Conservation (phyloP, 2,888 invertebrate genomes). For the Watsonalla cultraria region DNA sequence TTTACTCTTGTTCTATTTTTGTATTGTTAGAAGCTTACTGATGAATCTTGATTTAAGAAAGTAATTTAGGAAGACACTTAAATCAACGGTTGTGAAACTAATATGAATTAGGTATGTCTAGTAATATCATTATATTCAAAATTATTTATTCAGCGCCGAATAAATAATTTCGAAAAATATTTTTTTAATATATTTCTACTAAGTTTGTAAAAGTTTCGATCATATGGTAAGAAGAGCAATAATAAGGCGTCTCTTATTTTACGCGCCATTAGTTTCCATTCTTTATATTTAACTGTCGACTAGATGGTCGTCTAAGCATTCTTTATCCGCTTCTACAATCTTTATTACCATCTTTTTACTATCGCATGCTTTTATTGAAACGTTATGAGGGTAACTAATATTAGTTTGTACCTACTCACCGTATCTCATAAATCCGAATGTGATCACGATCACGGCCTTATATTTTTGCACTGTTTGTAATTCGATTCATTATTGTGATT, state of each 20-base stretch:
- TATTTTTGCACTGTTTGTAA: background rate
- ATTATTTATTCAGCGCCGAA: too few species aligned
- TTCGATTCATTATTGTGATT: slow-evolving; percentile 1
- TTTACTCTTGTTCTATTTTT: too few species aligned
- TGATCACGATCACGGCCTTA: slow-evolving; percentile 21
- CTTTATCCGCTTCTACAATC: slow-evolving; percentile 32
- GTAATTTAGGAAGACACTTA: too few species aligned
- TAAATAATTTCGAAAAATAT: too few species aligned
- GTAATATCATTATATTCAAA: too few species aligned
- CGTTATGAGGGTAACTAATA: slow-evolving; percentile 30
- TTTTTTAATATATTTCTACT: too few species aligned
- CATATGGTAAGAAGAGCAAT: background rate
- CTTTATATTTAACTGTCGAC: slow-evolving; percentile 18
- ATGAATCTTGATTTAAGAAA: too few species aligned
- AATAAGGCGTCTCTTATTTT: background rate
- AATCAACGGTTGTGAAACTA: too few species aligned
- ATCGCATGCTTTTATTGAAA: slow-evolving; percentile 38
- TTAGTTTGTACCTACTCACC: slow-evolving; percentile 32
- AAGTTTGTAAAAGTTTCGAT: background rate
- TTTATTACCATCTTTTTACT: slow-evolving; percentile 43
- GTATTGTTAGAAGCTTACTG: too few species aligned
- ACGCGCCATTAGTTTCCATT: slow-evolving; percentile 8
- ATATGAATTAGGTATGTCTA: too few species aligned
- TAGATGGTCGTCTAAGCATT: slow-evolving; percentile 28
- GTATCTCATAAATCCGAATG: slow-evolving; percentile 15